Conservation (phyloP, 1,140 invertebrate species). For the Platyscapa corneri region DNA sequence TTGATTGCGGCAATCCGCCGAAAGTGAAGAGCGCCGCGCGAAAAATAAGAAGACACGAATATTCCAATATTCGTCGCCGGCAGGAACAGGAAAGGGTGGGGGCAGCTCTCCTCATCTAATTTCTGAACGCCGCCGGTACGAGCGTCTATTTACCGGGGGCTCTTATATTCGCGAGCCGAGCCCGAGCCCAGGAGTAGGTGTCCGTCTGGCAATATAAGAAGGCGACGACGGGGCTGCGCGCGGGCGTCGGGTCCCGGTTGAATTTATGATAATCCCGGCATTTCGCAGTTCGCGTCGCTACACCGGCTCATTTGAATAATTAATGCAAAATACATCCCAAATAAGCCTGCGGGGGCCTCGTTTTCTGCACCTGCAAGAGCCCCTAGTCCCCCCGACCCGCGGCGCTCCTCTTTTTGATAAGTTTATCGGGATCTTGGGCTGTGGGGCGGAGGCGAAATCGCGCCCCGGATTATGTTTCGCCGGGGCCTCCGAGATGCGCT, state of each 20-base stretch:
- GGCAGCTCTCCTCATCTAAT: conserved; percentile 16
- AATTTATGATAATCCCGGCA: conserved; percentile 71
- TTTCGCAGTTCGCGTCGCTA: conserved; percentile 39
- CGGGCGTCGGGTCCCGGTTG: conserved; percentile 52
- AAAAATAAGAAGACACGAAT: neutral
- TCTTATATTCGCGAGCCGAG: too few relatives aligned
- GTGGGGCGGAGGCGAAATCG: neutral
- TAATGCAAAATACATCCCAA: conserved; percentile 73
- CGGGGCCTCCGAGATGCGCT: neutral
- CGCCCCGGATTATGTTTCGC: neutral
- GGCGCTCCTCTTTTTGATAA: conserved; percentile 39
- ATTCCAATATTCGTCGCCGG: too few relatives aligned
- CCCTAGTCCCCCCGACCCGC: conserved; percentile 3
- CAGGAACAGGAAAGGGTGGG: neutral
- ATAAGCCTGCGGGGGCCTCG: conserved; percentile 67
- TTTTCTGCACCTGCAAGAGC: conserved; percentile 64
- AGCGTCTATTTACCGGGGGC: neutral
- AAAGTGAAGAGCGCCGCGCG: neutral
- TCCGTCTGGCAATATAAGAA: conserved; percentile 57
- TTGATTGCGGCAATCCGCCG: neutral
- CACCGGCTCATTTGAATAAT: conserved; percentile 71
- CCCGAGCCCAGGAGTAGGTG: neutral
- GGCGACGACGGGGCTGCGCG: conserved; percentile 58
- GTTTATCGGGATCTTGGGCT: conserved; percentile 40
- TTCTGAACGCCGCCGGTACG: conserved; percentile 49